Evolutionary conservation across 2,888 invertebrate genomes (phyloP).

Genomic region (Ormyrus labotus): DNA sequence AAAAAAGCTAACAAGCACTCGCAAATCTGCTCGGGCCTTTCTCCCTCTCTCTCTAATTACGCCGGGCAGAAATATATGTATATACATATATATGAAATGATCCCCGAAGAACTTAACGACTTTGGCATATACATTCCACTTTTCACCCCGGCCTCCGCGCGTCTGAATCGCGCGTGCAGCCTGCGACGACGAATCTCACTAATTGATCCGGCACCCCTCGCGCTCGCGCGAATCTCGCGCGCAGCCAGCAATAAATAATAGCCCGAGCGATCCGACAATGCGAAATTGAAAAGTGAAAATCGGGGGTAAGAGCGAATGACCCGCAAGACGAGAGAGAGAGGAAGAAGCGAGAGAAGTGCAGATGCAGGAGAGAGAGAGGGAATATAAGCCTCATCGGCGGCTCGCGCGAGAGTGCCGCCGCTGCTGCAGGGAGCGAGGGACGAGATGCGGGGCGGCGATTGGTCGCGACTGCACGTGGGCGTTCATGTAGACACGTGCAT

Average conservation of each 20-base stretch:
- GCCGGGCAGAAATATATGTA: neutral
- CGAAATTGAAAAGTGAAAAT: neutral
- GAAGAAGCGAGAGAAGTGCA: slow-evolving; percentile 47
- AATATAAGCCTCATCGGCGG: slow-evolving; percentile 9
- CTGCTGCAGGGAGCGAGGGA: slow-evolving; percentile 49
- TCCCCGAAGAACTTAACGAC: slow-evolving; percentile 44
- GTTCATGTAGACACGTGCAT: slow-evolving; percentile 64
- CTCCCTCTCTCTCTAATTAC: slow-evolving; percentile 32
- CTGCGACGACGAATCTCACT: slow-evolving; percentile 25
- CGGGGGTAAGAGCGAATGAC: slow-evolving; percentile 36
- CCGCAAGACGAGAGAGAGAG: slow-evolving; percentile 33
- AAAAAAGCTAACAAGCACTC: slow-evolving; percentile 21
- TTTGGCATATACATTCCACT: neutral
- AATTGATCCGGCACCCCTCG: slow-evolving; percentile 41
- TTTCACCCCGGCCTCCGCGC: neutral
- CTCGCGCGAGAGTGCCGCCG: neutral
- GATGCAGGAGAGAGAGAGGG: slow-evolving; percentile 59
- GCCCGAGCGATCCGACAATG: neutral
- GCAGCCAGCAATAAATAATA: neutral
- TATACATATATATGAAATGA: neutral
- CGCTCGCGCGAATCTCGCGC: neutral
- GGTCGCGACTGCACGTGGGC: slow-evolving; percentile 65
- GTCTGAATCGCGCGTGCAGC: neutral
- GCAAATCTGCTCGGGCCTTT: neutral
- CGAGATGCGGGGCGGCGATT: slow-evolving; percentile 67